A percentile compares a stretch with the other conserved stretches of the same genome.
Conservation (phyloP, 2,888 invertebrate genomes). For the Drosophila aldrichi region DNA sequence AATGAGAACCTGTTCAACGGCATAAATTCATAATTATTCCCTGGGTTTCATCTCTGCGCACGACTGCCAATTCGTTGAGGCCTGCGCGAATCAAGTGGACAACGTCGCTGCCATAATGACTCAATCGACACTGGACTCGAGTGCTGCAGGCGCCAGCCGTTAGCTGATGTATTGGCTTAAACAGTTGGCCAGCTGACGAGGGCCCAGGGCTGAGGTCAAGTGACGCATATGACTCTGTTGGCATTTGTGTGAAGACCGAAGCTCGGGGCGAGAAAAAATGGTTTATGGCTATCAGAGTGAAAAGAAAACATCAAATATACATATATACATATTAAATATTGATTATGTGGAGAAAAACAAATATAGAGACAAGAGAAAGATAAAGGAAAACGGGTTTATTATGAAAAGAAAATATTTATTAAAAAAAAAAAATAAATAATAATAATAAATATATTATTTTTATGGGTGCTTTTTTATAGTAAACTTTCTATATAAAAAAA, state of each 20-base stretch:
- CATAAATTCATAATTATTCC: constrained; percentile 9
- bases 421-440: too few species aligned
- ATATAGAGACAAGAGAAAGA: too few species aligned
- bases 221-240: neutral
- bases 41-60: neutral
- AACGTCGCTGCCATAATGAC: neutral
- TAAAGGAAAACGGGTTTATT: too few species aligned
- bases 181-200: constrained; percentile 3
- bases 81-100: neutral
- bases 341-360: too few species aligned
- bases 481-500: too few species aligned
- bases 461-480: too few species aligned
- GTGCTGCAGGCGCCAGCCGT: neutral
- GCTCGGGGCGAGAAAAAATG: neutral
- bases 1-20: neutral
- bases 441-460: too few species aligned
- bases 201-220: neutral
- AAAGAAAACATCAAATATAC: neutral
- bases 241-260: neutral
- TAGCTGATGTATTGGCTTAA: neutral
- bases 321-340: neutral
- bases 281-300: neutral
- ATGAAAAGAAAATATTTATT: too few species aligned
- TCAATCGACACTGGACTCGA: neutral
- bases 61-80: neutral